phyloP scores from a whole-genome alignment of 2,113 vertebrate genomes.

The Oreochromis tanganicae region DNA sequence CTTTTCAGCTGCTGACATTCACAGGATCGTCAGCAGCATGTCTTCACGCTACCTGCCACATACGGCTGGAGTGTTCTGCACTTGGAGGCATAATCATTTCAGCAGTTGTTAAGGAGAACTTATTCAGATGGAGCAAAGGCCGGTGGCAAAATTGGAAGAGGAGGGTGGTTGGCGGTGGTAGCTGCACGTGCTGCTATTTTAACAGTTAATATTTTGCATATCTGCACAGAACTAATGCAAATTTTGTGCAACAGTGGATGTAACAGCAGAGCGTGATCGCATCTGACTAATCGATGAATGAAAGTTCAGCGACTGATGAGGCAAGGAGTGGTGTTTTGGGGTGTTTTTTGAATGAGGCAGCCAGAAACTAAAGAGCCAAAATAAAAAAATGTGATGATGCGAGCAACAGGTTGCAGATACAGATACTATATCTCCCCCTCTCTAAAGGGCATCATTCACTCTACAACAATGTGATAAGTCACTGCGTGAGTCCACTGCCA shows the following conservation, averaged over 20 bases:
- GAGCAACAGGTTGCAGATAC: background rate
- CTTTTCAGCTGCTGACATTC: slow-evolving; percentile 12
- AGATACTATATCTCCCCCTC: background rate
- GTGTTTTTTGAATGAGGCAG: background rate
- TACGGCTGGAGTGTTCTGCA: slow-evolving; percentile 16
- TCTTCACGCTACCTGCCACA: slow-evolving; percentile 21
- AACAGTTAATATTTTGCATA: background rate
- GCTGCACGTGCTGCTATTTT: background rate
- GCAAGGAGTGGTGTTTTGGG: background rate
- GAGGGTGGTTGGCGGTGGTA: background rate
- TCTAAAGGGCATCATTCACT: background rate
- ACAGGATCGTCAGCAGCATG: slow-evolving; percentile 2
- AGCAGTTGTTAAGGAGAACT: slow-evolving; percentile 37
- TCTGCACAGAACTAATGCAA: background rate
- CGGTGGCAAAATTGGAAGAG: background rate
- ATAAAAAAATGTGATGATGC: background rate
- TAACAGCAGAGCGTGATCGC: background rate
- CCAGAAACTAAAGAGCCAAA: background rate
- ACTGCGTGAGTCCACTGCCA: background rate
- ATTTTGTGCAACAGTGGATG: background rate
- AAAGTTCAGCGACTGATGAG: background rate
- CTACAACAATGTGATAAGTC: slow-evolving; percentile 16
- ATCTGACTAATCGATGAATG: background rate
- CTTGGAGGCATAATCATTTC: slow-evolving; percentile 45
- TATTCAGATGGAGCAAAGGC: slow-evolving; percentile 20